Percentiles rank a stretch among this genome's conserved stretches.
Evolutionary conservation across 2,797 vertebrate species (phyloP).

Genomic region (Babyrousa celebensis): DNA sequence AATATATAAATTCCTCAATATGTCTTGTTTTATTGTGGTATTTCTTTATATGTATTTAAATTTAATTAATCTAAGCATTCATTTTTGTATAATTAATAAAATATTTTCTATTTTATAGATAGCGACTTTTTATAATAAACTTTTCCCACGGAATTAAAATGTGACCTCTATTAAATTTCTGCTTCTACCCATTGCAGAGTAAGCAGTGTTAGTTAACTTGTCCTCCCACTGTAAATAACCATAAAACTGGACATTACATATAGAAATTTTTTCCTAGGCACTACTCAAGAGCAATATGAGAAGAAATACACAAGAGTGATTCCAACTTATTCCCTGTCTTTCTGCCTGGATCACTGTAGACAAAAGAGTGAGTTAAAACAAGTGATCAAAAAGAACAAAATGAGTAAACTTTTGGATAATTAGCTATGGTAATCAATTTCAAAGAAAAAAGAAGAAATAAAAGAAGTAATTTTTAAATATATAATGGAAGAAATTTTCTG

Average conservation of each 20-base stretch:
- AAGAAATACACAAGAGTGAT: background rate
- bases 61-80: no score
- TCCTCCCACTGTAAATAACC: background rate
- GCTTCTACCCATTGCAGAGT: background rate
- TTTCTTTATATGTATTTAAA: background rate
- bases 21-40: background rate
- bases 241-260: background rate
- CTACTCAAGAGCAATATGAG: background rate
- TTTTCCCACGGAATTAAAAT: background rate
- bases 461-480: background rate
- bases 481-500: background rate
- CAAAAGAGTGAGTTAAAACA: background rate
- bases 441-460: background rate
- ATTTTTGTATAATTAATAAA: background rate
- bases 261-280: background rate
- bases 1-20: background rate
- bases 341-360: background rate
- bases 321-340: background rate
- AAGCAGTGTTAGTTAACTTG: background rate
- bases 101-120: background rate
- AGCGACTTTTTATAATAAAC: background rate
- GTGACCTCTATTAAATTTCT: background rate
- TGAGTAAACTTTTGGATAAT: no score
- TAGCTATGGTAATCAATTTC: no score
- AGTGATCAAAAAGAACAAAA: background rate